Percentiles rank a stretch among this genome's conserved stretches.
Conservation (phyloP, 1,140 invertebrate species). For the Theocolax elegans region DNA sequence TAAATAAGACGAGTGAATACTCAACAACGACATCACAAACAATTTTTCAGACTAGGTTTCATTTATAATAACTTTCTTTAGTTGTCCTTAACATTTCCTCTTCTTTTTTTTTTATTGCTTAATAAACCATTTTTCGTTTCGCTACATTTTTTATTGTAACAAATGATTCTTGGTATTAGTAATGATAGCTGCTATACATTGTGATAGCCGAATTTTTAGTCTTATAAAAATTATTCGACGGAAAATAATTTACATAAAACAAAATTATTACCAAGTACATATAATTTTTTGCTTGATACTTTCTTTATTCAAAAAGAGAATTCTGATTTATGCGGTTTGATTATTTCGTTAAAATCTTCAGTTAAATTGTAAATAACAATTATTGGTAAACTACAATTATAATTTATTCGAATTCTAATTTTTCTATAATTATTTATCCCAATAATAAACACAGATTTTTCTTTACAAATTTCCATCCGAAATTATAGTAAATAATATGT, state of each 20-base stretch:
- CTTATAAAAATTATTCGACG: background rate
- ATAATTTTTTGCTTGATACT: too few species aligned
- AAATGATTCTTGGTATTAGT: background rate
- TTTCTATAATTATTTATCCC: too few species aligned
- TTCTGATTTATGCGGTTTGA: too few species aligned
- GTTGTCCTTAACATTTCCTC: slow-evolving; percentile 1
- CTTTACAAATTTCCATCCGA: too few species aligned
- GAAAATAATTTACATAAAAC: slow-evolving; percentile 4
- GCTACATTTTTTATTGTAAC: background rate
- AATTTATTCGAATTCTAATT: too few species aligned
- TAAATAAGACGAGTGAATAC: slow-evolving; percentile 28
- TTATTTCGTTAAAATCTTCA: too few species aligned
- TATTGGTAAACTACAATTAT: too few species aligned
- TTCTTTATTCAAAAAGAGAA: too few species aligned
- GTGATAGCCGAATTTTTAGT: slow-evolving; percentile 6
- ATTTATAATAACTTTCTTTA: slow-evolving; percentile 21
- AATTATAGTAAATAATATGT: too few species aligned
- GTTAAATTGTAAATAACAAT: too few species aligned
- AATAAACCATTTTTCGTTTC: slow-evolving; percentile 6
- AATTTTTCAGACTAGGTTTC: slow-evolving; percentile 33
- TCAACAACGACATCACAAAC: slow-evolving; percentile 39
- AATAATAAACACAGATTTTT: too few species aligned
- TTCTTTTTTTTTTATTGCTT: slow-evolving; percentile 4
- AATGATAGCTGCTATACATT: slow-evolving; percentile 3
- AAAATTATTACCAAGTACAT: slow-evolving; percentile 20